Evolutionary conservation across 2,113 vertebrate species (phyloP), one percentile per base, ranked within the genome.

Genomic region (Puntigrus tetrazona): DNA sequence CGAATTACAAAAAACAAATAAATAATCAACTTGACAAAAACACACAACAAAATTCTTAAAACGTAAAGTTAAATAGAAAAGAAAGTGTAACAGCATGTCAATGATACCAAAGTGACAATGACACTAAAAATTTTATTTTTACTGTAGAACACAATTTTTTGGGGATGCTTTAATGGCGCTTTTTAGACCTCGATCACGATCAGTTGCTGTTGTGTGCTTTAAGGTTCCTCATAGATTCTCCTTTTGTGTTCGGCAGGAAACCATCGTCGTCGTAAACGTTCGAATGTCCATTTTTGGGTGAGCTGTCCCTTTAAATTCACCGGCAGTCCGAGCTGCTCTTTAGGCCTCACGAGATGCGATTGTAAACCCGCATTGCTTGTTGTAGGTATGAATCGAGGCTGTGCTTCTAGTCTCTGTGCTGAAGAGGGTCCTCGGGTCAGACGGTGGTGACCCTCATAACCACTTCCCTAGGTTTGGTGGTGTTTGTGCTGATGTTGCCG

Each of bases 401-500:
- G 77, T 86, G 61, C 84, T 79, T 76, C 8, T 80, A 25, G 55
- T 41, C 45, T 59, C 47, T 77, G 75, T 57, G 31, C 31, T 76
- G 73, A 34, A 34, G 52, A 29, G 47, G 20, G 50, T 55, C 95
- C 93, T 95, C 90, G 88, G 72, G 82, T 85, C 96, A 99, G 91
- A 99, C 98, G 1, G 98, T 99, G 0, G 98, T 99, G 89, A 99
- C 98, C 92, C 98, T 96, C 98, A 99, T 99, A 92, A 99, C 98
- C 89, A 99, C 96, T 95, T 99, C 98, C 90, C 97, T 88, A 29
- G 87, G 84, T 74, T 84, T 85, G 34, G 38, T 95, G 93, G 95
- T 96, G 93, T 95, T 91, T 85, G 87, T 92, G 88, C 93, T 95
- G 91, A 95, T 92, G 85, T 89, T 92, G 86, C 93, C 94, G 89